A percentile compares a stretch with the other conserved stretches of the same genome.
Evolutionary conservation across 2,888 invertebrate species (phyloP).

Genomic region (Lithophane socia): DNA sequence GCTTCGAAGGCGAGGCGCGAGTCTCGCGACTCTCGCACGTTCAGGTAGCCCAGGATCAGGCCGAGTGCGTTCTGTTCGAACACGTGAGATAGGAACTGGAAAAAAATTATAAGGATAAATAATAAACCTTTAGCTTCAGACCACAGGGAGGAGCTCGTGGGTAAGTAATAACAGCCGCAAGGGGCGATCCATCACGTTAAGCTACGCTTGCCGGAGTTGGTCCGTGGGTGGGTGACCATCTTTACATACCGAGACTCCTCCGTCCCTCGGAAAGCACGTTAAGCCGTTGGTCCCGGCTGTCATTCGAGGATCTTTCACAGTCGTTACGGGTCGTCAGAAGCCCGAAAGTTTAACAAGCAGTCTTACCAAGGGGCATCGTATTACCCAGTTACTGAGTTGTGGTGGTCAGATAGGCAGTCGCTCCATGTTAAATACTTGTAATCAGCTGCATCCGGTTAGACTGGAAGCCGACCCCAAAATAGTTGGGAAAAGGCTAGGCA

Average conservation of each 20-base stretch:
- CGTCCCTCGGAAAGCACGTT: too few species aligned
- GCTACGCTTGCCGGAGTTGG: too few species aligned
- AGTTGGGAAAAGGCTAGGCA: background rate
- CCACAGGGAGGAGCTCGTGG: too few species aligned
- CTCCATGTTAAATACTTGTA: background rate
- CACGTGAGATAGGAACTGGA: constrained; percentile 96
- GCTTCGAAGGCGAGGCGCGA: constrained; percentile 99
- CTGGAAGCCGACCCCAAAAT: background rate
- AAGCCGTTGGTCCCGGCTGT: too few species aligned
- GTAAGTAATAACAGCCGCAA: too few species aligned
- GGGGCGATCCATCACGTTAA: too few species aligned
- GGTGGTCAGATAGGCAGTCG: background rate
- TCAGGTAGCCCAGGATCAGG: constrained; percentile 97
- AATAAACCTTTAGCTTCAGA: too few species aligned
- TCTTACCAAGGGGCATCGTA: background rate
- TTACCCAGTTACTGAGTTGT: background rate
- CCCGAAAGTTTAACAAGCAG: background rate
- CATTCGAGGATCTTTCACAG: too few species aligned
- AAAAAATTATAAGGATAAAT: background rate
- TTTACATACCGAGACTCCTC: too few species aligned
- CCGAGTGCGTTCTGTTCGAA: constrained; percentile 98
- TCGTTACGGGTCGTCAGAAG: too few species aligned
- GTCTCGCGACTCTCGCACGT: constrained; percentile 96
- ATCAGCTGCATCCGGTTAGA: background rate
- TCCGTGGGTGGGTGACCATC: too few species aligned